A percentile compares a stretch with the other conserved stretches of the same genome.
phyloP scores from a whole-genome alignment of 2,113 vertebrate genomes.

The Oreocharis arfaki region DNA sequence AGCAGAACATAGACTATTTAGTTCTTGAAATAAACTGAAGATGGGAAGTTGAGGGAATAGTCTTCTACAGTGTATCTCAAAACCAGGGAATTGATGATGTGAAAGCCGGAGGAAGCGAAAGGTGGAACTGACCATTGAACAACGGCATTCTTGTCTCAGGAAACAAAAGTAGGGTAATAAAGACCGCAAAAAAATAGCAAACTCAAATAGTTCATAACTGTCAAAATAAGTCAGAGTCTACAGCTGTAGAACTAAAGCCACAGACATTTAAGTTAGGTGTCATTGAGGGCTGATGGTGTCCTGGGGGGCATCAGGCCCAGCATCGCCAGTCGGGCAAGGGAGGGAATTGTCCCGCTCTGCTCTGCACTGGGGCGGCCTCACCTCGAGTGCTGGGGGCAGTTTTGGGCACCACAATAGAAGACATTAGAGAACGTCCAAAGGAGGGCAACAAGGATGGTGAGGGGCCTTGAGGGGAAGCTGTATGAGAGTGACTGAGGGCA shows the following conservation, averaged over 20 bases:
- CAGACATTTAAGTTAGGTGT: neutral
- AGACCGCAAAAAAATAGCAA: neutral
- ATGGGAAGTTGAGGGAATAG: neutral
- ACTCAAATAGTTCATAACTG: neutral
- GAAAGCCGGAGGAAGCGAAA: neutral
- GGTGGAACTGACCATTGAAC: neutral
- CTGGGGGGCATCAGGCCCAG: neutral
- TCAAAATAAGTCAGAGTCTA: neutral
- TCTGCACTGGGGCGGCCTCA: fast-evolving
- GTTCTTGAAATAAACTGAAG: neutral
- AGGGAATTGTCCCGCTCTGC: neutral
- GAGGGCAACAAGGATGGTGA: neutral
- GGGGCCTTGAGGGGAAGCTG: fast-evolving
- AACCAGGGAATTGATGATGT: neutral
- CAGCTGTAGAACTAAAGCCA: neutral
- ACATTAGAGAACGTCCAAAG: neutral
- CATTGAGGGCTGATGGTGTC: neutral
- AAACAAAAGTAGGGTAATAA: neutral
- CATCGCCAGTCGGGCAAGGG: fast-evolving
- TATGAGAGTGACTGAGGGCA: fast-evolving
- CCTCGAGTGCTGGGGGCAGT: fast-evolving
- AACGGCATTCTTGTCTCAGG: neutral
- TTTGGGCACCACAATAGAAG: fast-evolving
- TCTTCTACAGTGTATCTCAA: neutral
- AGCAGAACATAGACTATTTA: neutral